phyloP scores from a whole-genome alignment of 2,797 vertebrate species.

The Hoplostethus mediterraneus region DNA sequence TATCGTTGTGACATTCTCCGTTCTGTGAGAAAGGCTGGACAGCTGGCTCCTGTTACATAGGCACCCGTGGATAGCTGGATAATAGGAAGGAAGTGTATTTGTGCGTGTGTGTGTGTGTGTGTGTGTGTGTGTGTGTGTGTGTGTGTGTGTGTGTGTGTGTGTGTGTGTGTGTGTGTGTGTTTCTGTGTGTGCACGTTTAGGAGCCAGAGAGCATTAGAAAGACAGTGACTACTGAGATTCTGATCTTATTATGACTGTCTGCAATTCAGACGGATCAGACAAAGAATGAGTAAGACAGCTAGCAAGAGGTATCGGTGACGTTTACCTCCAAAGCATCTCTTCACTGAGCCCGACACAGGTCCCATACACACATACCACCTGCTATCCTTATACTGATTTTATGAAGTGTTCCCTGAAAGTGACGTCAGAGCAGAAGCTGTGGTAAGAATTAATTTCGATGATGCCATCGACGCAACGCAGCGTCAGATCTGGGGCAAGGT shows the following conservation, averaged over 20 bases:
- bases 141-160: slow-evolving; percentile 10
- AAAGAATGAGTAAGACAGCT: slow-evolving; percentile 39
- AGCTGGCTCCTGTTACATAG: slow-evolving; percentile 71
- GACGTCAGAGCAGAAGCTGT: not conserved
- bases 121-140: slow-evolving; percentile 18
- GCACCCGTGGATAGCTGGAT: slow-evolving; percentile 50
- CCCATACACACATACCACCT: not conserved
- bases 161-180: not conserved
- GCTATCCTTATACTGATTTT: not conserved
- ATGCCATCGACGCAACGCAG: slow-evolving; percentile 24
- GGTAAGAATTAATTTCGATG: slow-evolving; percentile 25
- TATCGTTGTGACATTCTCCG: slow-evolving; percentile 74
- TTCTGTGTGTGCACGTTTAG: not conserved
- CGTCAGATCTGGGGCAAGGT: slow-evolving; percentile 12
- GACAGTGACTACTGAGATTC: slow-evolving; percentile 45
- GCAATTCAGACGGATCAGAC: slow-evolving; percentile 38
- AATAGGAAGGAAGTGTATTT: slow-evolving; percentile 46
- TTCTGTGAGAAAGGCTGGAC: slow-evolving; percentile 67
- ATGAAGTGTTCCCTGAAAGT: not conserved
- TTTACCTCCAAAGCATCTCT: slow-evolving; percentile 6
- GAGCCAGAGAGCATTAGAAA: slow-evolving; percentile 21
- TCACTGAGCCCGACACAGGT: not conserved
- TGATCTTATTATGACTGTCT: slow-evolving; percentile 63
- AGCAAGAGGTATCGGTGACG: slow-evolving; percentile 11
- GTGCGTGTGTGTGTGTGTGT: slow-evolving; percentile 5